Evolutionary conservation across 2,888 invertebrate genomes (phyloP), one percentile per base, ranked within the genome.

Genomic region (Phaonia tiefii): DNA sequence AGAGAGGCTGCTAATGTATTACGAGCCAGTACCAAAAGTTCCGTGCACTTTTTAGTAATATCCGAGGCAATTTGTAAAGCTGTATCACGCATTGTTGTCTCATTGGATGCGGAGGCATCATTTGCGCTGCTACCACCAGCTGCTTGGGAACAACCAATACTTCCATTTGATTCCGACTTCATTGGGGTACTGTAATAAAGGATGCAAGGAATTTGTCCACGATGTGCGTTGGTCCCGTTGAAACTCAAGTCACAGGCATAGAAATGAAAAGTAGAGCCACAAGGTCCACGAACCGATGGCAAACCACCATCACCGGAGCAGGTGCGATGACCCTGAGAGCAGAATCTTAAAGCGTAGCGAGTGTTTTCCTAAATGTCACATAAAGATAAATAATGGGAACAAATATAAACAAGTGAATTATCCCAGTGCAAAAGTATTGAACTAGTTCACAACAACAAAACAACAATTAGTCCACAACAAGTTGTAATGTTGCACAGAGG

Each of bases 291-390:
- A 10, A 99, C 95, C 2, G 95, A 94, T 37, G 95, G 94, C 81
- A 97, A 91, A 0, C 99, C 99, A 26, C 96, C 96, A 91, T 99
- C 99, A 0, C 99, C 99, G 88, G 98, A 98, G 82, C 96, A 96
- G 0, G 99, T 99, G 80, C 97, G 93, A 2, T 97, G 96, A 7
- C 98, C 98, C 86, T 96, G 96, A 88, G 97, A 97, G 86, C 97
- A 94, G 54, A 98, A 91, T 11, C 98, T 93, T 26, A 98, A 91
- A 0, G 98, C 98, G 90, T 99, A 99, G 84, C 97, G 96, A 0
- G 94, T 92, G 84, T 96, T 95, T 89, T 97, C 97, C 95, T 96
- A 39, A 15, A 22, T n/a, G n/a, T n/a, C n/a, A n/a, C n/a, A n/a
- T n/a, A n/a, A n/a, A n/a, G n/a, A n/a, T n/a, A n/a, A n/a, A n/a